A percentile compares a stretch with the other conserved stretches of the same genome.
Evolutionary conservation across 2,888 invertebrate species (phyloP).

Genomic region (Orthonevra nobilis): DNA sequence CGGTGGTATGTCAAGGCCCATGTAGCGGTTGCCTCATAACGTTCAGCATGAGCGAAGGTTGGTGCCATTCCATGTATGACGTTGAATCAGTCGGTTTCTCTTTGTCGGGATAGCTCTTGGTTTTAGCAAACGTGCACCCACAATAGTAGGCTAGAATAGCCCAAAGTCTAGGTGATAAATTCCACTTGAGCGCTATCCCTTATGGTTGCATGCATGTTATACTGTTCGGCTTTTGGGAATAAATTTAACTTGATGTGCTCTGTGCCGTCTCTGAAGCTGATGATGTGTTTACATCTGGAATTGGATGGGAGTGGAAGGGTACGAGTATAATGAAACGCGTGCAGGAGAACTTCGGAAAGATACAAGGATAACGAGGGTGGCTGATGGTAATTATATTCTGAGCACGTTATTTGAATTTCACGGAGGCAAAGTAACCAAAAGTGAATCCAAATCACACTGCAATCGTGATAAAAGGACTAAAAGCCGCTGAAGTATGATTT

Average conservation of each 20-base stretch:
- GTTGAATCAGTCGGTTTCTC: slow-evolving; percentile 22
- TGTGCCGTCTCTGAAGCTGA: slow-evolving; percentile 22
- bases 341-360: slow-evolving; percentile 17
- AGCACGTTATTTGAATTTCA: slow-evolving; percentile 39
- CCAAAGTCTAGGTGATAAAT: neutral
- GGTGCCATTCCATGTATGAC: slow-evolving; percentile 28
- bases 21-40: slow-evolving; percentile 22
- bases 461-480: slow-evolving; percentile 45
- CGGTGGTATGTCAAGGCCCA: neutral
- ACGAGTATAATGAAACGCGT: neutral
- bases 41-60: slow-evolving; percentile 12
- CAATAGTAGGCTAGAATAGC: too few species aligned
- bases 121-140: too few species aligned
- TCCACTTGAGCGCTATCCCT: too few species aligned
- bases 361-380: neutral
- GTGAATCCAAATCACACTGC: slow-evolving; percentile 35
- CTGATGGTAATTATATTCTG: slow-evolving; percentile 25
- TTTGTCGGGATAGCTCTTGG: slow-evolving; percentile 5
- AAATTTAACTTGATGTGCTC: slow-evolving; percentile 42
- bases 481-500: slow-evolving; percentile 50
- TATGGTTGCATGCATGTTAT: neutral
- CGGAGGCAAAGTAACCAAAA: slow-evolving; percentile 14
- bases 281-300: slow-evolving; percentile 39
- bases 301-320: slow-evolving; percentile 1
- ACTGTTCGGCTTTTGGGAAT: slow-evolving; percentile 32